Evolutionary conservation across 2,888 invertebrate species (phyloP).

Genomic region (Steinernema carpocapsae): DNA sequence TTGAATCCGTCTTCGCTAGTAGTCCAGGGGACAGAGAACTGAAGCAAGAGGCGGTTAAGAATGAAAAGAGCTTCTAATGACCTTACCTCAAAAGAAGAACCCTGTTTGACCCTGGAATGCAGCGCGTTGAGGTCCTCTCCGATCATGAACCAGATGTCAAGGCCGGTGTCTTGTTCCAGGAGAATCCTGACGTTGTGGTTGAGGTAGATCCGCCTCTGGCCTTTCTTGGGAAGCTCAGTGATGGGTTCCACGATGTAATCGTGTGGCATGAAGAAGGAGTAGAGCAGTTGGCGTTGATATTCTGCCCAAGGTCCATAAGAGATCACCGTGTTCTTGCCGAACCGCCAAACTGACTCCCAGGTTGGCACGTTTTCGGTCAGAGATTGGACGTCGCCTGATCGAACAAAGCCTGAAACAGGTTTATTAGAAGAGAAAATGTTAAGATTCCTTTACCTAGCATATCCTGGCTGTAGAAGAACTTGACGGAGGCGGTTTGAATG

Average conservation of each 20-base stretch:
- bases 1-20: conserved; percentile 85
- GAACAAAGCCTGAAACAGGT: conserved; percentile 47
- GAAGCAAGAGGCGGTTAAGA: conserved; percentile 39
- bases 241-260: conserved; percentile 55
- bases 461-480: conserved; percentile 95
- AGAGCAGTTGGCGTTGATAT: conserved; percentile 89
- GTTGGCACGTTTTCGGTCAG: conserved; percentile 53
- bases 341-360: conserved; percentile 70
- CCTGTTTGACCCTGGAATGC: conserved; percentile 91
- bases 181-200: conserved; percentile 82
- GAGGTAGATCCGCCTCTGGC: conserved; percentile 53
- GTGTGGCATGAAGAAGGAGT: conserved; percentile 90
- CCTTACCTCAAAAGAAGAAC: conserved; percentile 83
- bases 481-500: conserved; percentile 90
- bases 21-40: conserved; percentile 88
- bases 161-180: conserved; percentile 87
- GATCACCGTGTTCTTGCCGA: conserved; percentile 91
- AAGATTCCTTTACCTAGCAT: conserved; percentile 79
- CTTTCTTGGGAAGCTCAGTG: conserved; percentile 50
- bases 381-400: conserved; percentile 47
- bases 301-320: conserved; percentile 99
- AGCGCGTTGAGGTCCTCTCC: conserved; percentile 88
- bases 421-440: conserved; percentile 20
- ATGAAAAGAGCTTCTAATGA: conserved; percentile 4
- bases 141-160: conserved; percentile 94